A percentile compares a stretch with the other conserved stretches of the same genome.
These are phyloP conservation scores for Podarcis raffonei DNA, from an alignment of 2,113 vertebrate species.

Conservation along the genomic window DNA sequence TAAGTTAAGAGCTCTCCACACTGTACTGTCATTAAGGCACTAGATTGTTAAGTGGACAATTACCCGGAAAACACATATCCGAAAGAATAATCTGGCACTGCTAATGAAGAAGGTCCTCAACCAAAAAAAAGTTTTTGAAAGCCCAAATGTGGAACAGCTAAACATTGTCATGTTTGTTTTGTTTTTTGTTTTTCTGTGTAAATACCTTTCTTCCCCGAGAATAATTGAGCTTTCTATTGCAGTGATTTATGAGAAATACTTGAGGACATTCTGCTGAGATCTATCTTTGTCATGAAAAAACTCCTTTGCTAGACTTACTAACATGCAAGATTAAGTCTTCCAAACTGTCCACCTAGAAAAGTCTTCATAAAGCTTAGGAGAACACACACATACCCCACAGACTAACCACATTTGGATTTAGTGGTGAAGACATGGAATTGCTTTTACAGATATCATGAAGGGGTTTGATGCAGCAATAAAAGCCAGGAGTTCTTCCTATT, in stretches of 20 bases:
- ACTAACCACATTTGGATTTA: background rate
- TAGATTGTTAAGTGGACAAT: conserved; percentile 28
- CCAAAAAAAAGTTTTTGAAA: background rate
- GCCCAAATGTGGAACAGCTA: background rate
- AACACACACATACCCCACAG: background rate
- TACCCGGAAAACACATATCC: conserved; percentile 17
- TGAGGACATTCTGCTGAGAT: conserved; percentile 18
- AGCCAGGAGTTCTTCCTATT: background rate
- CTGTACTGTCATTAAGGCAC: conserved; percentile 12
- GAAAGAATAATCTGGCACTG: conserved; percentile 21
- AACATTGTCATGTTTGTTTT: background rate
- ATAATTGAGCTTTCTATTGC: conserved; percentile 19
- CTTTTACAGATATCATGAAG: background rate
- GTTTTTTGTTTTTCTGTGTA: background rate
- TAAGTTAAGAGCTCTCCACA: conserved; percentile 22
- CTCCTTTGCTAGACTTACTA: conserved; percentile 27
- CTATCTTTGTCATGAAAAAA: conserved; percentile 19
- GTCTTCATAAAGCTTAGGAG: conserved; percentile 11
- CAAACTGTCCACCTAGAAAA: background rate
- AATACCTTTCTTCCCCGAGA: conserved; percentile 36
- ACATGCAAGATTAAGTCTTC: conserved; percentile 16
- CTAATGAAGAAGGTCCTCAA: conserved; percentile 44
- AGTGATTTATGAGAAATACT: conserved; percentile 48
- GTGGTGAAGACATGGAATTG: background rate
- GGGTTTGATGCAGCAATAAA: background rate